Evolutionary conservation across 2,113 vertebrate genomes (phyloP).

Genomic region (Montifringilla adamsi): DNA sequence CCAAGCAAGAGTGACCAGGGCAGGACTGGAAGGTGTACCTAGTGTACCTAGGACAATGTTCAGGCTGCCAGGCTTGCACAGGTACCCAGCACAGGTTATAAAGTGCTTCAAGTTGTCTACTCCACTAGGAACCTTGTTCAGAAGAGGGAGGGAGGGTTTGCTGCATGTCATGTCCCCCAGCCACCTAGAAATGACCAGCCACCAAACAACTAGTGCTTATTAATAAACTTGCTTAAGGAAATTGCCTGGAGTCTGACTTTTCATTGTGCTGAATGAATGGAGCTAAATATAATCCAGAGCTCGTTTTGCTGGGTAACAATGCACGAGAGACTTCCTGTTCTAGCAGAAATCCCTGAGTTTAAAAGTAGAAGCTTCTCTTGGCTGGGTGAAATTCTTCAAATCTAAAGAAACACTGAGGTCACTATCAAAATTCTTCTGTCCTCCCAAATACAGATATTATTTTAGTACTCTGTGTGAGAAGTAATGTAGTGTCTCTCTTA

Average conservation of each 20-base stretch:
- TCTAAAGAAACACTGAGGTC: constrained; percentile 25
- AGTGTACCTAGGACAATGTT: not conserved
- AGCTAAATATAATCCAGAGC: constrained; percentile 64
- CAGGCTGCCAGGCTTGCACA: not conserved
- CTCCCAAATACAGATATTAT: not conserved
- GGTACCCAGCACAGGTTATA: not conserved
- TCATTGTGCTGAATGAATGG: constrained; percentile 58
- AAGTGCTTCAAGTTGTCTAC: not conserved
- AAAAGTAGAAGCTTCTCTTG: constrained; percentile 13
- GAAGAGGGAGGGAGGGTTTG: not conserved
- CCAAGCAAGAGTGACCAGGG: not conserved
- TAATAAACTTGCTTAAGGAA: constrained; percentile 50
- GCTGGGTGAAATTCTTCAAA: constrained; percentile 35
- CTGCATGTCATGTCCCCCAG: not conserved
- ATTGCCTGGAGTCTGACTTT: constrained; percentile 43
- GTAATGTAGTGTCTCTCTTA: not conserved
- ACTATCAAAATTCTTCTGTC: not conserved
- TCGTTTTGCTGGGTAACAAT: constrained; percentile 35
- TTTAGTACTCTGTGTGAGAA: not conserved
- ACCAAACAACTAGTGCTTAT: not conserved
- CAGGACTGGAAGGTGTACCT: not conserved
- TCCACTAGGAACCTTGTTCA: not conserved
- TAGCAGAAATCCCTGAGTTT: constrained; percentile 24
- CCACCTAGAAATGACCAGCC: not conserved
- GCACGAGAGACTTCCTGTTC: constrained; percentile 55